Percentiles rank a stretch among this genome's conserved stretches.
Evolutionary conservation across 1,140 invertebrate genomes (phyloP).

Genomic region (Aleiodes sp.): DNA sequence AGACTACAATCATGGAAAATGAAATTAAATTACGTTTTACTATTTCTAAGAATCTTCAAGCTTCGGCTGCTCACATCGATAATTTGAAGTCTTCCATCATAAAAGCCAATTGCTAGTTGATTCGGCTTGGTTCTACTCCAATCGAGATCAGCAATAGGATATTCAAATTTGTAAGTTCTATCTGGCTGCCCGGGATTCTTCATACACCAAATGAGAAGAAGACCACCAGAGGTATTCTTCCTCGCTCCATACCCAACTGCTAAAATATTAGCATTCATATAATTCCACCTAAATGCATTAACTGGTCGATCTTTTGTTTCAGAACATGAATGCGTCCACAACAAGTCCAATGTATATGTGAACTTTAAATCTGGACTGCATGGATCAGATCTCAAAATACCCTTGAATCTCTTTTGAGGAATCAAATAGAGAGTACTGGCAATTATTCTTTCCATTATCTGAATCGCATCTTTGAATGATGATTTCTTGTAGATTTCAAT

Average conservation of each 20-base stretch:
- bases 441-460: slow-evolving; percentile 74
- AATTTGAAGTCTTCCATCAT: slow-evolving; percentile 80
- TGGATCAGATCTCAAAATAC: slow-evolving; percentile 69
- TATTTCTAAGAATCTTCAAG: slow-evolving; percentile 66
- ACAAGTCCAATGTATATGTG: slow-evolving; percentile 70
- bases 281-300: slow-evolving; percentile 72
- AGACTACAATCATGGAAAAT: not conserved
- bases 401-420: slow-evolving; percentile 74
- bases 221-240: slow-evolving; percentile 60
- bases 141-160: slow-evolving; percentile 76
- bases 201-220: slow-evolving; percentile 83
- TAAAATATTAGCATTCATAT: slow-evolving; percentile 71
- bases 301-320: slow-evolving; percentile 66
- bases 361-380: slow-evolving; percentile 71
- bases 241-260: slow-evolving; percentile 74
- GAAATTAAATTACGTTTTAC: slow-evolving; percentile 51
- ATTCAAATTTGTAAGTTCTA: slow-evolving; percentile 73
- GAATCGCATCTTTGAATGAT: slow-evolving; percentile 70
- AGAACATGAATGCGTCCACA: slow-evolving; percentile 72
- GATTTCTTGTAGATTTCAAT: slow-evolving; percentile 55
- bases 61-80: slow-evolving; percentile 73
- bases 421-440: slow-evolving; percentile 72
- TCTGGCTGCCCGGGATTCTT: slow-evolving; percentile 89
- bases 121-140: slow-evolving; percentile 77
- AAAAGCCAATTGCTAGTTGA: slow-evolving; percentile 80